These are phyloP conservation scores for Pomatostomus ruficeps DNA, from an alignment of 2,113 vertebrate genomes.

Conservation along the genomic window DNA sequence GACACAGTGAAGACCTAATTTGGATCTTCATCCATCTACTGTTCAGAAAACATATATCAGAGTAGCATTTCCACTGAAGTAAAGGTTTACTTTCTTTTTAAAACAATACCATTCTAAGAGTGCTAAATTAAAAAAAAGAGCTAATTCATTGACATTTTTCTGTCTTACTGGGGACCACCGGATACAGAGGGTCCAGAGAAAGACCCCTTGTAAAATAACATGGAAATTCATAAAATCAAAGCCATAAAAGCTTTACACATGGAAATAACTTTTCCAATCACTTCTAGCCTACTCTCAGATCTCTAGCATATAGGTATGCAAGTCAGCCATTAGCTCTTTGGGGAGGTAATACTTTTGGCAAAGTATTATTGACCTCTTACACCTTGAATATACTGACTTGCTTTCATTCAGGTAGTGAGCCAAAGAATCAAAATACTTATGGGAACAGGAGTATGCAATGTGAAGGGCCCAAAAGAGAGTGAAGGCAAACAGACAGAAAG, in stretches of 20 bases:
- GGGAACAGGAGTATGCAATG: not conserved
- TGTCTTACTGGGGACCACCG: not conserved
- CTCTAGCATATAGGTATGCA: not conserved
- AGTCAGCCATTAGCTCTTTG: not conserved
- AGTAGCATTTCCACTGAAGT: not conserved
- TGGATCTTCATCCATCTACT: not conserved
- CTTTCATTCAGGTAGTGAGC: not conserved
- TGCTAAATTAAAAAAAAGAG: not conserved
- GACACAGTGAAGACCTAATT: conserved; percentile 30
- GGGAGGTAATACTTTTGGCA: not conserved
- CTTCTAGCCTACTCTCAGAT: not conserved
- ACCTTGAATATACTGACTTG: not conserved
- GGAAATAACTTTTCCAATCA: not conserved
- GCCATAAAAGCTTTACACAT: not conserved
- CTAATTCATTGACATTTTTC: not conserved
- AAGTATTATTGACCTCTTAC: not conserved
- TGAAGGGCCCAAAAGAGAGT: not conserved
- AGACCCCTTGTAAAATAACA: not conserved
- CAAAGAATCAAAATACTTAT: not conserved
- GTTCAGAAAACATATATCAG: not conserved
- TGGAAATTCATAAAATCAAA: not conserved
- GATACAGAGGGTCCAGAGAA: not conserved
- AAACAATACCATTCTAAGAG: not conserved
- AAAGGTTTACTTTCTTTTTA: not conserved
- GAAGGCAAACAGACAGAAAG: not conserved